These are phyloP conservation scores for Phytoseiulus persimilis DNA, from an alignment of 2,888 invertebrate species.

Conservation along the genomic window DNA sequence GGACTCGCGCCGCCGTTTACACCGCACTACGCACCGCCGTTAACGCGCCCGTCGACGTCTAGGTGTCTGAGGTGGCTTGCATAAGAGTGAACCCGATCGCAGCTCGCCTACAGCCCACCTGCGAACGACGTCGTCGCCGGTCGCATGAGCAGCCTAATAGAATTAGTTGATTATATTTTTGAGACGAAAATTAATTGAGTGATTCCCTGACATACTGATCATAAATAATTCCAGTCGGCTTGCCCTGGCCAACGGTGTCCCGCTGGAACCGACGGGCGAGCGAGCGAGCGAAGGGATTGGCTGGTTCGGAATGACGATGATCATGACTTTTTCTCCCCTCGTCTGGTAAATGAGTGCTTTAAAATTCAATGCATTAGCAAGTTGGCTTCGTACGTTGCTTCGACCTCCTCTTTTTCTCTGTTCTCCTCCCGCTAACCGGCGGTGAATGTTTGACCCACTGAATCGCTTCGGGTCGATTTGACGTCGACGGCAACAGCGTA, in stretches of 20 bases:
- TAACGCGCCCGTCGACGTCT: too few species aligned
- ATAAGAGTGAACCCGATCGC: too few species aligned
- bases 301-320: not conserved
- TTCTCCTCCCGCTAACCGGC: not conserved
- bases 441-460: not conserved
- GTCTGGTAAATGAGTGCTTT: constrained; percentile 5
- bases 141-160: not conserved
- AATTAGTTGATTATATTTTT: not conserved
- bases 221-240: not conserved
- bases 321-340: not conserved
- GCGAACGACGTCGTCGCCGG: not conserved
- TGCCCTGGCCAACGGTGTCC: not conserved
- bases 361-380: constrained; percentile 5
- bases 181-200: not conserved
- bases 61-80: too few species aligned
- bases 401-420: not conserved
- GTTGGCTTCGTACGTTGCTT: not conserved
- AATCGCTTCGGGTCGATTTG: not conserved
- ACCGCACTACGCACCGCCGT: too few species aligned
- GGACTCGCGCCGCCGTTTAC: not conserved
- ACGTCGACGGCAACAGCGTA: not conserved
- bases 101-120: not conserved
- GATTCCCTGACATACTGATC: not conserved
- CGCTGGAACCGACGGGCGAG: not conserved
- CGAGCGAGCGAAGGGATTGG: not conserved